phyloP scores from a whole-genome alignment of 2,113 vertebrate species.

The Epinephelus fuscoguttatus region DNA sequence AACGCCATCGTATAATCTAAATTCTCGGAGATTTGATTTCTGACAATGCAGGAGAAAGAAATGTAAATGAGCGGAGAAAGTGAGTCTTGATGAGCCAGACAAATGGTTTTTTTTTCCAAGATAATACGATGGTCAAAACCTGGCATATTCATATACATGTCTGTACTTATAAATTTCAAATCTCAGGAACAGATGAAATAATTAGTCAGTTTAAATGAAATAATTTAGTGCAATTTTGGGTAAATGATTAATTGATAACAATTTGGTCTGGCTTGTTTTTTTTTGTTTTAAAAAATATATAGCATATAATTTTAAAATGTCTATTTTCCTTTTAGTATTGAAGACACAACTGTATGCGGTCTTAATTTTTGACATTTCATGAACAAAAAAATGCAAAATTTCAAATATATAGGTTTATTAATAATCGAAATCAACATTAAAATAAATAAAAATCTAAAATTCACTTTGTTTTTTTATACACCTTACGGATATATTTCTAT shows the following conservation, averaged over 20 bases:
- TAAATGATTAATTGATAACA: background rate
- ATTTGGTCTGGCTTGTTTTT: background rate
- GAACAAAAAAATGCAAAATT: background rate
- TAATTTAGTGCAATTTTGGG: background rate
- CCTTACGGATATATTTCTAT: background rate
- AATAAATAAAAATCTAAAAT: background rate
- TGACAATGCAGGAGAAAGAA: conserved; percentile 59
- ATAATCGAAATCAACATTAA: background rate
- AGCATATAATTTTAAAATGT: background rate
- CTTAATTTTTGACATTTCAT: background rate
- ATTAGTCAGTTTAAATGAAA: background rate
- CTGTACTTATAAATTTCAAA: background rate
- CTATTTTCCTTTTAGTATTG: background rate
- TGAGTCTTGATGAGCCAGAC: conserved; percentile 66
- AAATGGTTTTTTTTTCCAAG: conserved; percentile 26
- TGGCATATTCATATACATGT: background rate
- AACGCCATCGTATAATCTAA: conserved; percentile 70
- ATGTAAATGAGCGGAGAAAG: conserved; percentile 47
- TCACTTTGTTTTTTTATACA: background rate
- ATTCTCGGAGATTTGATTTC: conserved; percentile 77
- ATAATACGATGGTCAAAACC: conserved; percentile 20
- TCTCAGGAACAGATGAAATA: background rate
- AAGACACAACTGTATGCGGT: background rate
- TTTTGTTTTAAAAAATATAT: background rate
- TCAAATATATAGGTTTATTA: background rate